Percentiles rank a stretch among this genome's conserved stretches.
Conservation (phyloP, 1,140 invertebrate genomes). For the Pogonognathellus flavescens region DNA sequence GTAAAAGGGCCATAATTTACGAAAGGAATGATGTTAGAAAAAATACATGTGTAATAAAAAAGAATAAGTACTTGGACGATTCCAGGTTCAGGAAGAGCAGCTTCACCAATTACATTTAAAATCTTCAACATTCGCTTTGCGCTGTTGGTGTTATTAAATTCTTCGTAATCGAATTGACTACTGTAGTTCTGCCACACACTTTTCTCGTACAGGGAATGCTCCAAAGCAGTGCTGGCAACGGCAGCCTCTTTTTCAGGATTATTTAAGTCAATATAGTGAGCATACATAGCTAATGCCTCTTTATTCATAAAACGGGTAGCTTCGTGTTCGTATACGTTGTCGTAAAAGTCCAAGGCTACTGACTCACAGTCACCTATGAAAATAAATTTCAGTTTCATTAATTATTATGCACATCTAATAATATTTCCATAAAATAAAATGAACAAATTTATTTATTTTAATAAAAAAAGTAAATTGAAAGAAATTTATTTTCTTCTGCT, state of each 20-base stretch:
- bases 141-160: constrained; percentile 83
- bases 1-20: background rate
- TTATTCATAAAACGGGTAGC: constrained; percentile 42
- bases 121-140: constrained; percentile 64
- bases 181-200: constrained; percentile 80
- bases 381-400: background rate
- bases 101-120: constrained; percentile 75
- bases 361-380: constrained; percentile 58
- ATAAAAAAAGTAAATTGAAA: too few relatives aligned
- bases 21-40: background rate
- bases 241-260: constrained; percentile 30
- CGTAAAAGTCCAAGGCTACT: constrained; percentile 59
- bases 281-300: constrained; percentile 51
- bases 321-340: constrained; percentile 54
- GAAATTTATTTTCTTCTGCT: too few relatives aligned
- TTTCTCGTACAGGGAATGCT: constrained; percentile 84
- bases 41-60: too few relatives aligned
- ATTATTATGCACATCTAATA: background rate
- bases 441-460: background rate
- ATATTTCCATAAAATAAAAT: background rate
- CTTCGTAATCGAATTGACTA: constrained; percentile 77
- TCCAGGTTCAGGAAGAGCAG: constrained; percentile 85
- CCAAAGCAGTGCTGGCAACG: constrained; percentile 77
- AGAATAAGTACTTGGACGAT: too few relatives aligned
- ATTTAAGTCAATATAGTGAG: constrained; percentile 62